phyloP scores from a whole-genome alignment of 1,140 invertebrate genomes.

The Elysia chlorotica region DNA sequence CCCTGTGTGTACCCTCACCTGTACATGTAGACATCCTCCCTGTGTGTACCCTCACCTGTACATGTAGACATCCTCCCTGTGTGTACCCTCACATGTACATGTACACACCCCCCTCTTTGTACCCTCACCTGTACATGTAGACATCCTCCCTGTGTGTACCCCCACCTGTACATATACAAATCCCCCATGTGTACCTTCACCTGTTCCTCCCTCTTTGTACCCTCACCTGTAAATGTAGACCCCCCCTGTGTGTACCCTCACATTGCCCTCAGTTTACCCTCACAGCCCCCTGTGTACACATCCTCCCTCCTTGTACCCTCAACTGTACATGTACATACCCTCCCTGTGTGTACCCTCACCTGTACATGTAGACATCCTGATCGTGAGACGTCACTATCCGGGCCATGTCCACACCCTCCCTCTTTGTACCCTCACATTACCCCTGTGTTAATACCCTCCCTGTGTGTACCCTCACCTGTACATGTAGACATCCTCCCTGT shows the following conservation, averaged over 20 bases:
- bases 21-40: conserved; percentile 93
- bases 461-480: neutral
- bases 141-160: neutral
- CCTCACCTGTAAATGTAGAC: neutral
- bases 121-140: neutral
- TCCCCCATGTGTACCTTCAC: no score
- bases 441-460: no score
- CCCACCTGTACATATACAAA: neutral
- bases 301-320: neutral
- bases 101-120: neutral
- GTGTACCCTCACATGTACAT: neutral
- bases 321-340: neutral
- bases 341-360: neutral
- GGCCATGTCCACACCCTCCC: conserved; percentile 93
- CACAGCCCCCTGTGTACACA: neutral
- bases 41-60: no score
- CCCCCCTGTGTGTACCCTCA: neutral
- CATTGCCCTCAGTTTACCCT: neutral
- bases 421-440: no score
- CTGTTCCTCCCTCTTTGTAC: neutral
- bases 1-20: conserved; percentile 70
- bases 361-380: conserved; percentile 81
- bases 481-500: neutral
- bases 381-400: conserved; percentile 72
- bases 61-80: no score